Conservation (phyloP, 2,888 invertebrate species). For the Drosophila phalerata region DNA sequence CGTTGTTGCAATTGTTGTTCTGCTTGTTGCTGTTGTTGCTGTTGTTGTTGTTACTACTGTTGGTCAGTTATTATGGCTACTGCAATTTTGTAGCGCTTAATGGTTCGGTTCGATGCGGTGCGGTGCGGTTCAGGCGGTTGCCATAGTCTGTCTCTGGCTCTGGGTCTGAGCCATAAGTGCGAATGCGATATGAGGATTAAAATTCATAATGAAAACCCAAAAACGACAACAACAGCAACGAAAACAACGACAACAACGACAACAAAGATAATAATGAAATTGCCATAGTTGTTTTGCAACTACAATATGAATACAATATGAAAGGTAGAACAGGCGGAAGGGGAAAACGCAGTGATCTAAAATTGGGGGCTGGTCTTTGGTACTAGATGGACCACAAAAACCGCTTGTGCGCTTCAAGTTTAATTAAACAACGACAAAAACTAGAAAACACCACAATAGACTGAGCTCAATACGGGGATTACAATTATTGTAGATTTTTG, state of each 20-base stretch:
- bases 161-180: slow-evolving; percentile 64
- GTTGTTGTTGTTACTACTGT: slow-evolving; percentile 42
- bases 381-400: slow-evolving; percentile 61
- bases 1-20: slow-evolving; percentile 33
- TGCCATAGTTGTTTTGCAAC: slow-evolving; percentile 55
- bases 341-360: not conserved
- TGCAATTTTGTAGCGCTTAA: slow-evolving; percentile 79
- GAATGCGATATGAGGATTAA: slow-evolving; percentile 81
- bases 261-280: slow-evolving; percentile 41
- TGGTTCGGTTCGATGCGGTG: slow-evolving; percentile 50
- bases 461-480: slow-evolving; percentile 40
- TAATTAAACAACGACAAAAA: slow-evolving; percentile 79
- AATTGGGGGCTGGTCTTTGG: slow-evolving; percentile 19
- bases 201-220: slow-evolving; percentile 76
- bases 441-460: slow-evolving; percentile 49
- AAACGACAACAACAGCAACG: slow-evolving; percentile 21
- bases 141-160: slow-evolving; percentile 10
- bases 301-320: slow-evolving; percentile 39
- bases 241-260: not conserved
- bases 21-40: slow-evolving; percentile 39
- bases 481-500: slow-evolving; percentile 32
- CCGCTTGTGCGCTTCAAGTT: slow-evolving; percentile 77
- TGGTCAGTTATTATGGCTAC: slow-evolving; percentile 75
- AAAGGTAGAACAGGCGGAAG: slow-evolving; percentile 16
- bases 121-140: slow-evolving; percentile 16